Conservation (phyloP, 2,113 vertebrate species). For the Mirza zaza region DNA sequence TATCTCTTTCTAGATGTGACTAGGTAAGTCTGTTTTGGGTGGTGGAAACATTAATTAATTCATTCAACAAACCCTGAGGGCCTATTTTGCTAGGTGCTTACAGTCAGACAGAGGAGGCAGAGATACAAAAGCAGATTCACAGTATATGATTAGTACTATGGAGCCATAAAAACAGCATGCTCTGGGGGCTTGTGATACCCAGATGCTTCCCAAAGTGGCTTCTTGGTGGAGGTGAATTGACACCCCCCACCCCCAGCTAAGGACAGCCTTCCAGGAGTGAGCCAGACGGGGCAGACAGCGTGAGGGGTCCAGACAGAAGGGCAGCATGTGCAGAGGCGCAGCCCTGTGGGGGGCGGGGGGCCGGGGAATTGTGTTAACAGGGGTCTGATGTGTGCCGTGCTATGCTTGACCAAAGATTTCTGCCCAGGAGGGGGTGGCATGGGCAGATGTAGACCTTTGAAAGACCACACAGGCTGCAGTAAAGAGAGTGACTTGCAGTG, state of each 20-base stretch:
- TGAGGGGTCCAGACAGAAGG: neutral
- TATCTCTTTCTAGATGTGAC: neutral
- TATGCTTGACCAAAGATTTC: neutral
- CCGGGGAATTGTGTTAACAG: no score
- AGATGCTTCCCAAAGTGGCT: fast-evolving
- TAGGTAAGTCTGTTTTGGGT: neutral
- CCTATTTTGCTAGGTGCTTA: neutral
- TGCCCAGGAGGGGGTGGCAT: neutral
- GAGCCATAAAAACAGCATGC: neutral
- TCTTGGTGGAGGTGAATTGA: neutral
- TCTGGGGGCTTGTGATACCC: neutral
- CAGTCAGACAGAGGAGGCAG: neutral
- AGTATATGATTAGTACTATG: neutral
- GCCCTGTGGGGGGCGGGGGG: fast-evolving
- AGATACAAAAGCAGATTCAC: neutral
- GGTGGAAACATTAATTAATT: neutral
- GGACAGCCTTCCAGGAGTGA: neutral
- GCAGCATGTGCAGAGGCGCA: fast-evolving
- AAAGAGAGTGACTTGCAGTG: neutral
- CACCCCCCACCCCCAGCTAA: neutral
- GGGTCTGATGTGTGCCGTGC: fast-evolving
- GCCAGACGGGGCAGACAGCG: neutral
- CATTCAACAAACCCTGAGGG: neutral
- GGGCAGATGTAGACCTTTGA: neutral
- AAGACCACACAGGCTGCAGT: neutral